Base-by-base conservation (phyloP, 2,113 vertebrate genomes). In the Thomomys bottae region DNA sequence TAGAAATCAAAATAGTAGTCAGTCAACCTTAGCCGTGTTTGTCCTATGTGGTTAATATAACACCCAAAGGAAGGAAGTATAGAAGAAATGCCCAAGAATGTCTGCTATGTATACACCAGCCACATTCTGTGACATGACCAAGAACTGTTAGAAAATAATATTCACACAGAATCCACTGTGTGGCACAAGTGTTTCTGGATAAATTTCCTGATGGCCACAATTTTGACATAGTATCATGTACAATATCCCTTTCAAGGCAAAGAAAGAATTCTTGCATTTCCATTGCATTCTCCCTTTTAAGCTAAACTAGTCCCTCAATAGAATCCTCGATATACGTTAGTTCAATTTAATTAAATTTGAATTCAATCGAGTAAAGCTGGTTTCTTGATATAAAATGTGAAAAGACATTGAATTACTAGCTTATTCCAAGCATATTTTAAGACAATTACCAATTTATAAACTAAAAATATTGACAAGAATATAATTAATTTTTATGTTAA, bases 281-380 rank as follows among this genome's bases (percentile, higher is more conserved):
- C n/a, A n/a, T n/a, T n/a, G n/a, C n/a, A 40, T 20, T 61, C 9
- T 68, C 21, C n/a, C 64, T 81, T 95, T 91, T 93, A 54, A 89
- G n/a, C 54, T 81, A 91, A 95, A 82, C 8, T 3, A n/a, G 30
- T 85, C 66, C 28, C 66, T 71, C 45, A 45, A 23, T 75, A 80
- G 42, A 30, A n/a, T 32, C 34, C 17, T 83, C 34, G 45, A 57
- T 94, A 3, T 86, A 8, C 93, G n/a, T 94, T 67, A 89, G 26
- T 54, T 94, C 84, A 91, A 84, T 49, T 87, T 85, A 95, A 90
- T 93, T 92, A 63, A 61, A 80, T 80, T 89, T 87, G 72, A 91
- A 63, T 77, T 78, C 81, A 89, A 77, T 67, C 92, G 34, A 32
- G 21, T 72, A 54, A 92, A 38, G 2, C 49, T 82, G 11, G 2